Percentiles rank a stretch among this genome's conserved stretches.
Evolutionary conservation across 2,113 vertebrate genomes (phyloP).

Genomic region (Aptenodytes patagonicus): DNA sequence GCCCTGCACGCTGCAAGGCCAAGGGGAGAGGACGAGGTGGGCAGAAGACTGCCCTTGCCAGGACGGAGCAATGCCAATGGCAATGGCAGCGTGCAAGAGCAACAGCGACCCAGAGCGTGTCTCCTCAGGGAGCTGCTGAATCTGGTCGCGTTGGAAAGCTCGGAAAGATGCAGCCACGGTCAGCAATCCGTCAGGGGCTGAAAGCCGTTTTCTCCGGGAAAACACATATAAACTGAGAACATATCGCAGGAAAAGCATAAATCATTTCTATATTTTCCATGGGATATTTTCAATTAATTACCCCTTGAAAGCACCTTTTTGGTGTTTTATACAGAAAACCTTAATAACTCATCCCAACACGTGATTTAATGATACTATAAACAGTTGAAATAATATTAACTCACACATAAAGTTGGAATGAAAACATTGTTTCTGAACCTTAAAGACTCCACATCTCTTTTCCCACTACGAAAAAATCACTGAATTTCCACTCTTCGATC

Average conservation of each 20-base stretch:
- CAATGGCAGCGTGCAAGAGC: background rate
- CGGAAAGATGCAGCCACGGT: background rate
- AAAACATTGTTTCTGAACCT: background rate
- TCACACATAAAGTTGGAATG: background rate
- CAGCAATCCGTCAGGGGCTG: background rate
- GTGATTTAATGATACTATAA: background rate
- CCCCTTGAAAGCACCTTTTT: background rate
- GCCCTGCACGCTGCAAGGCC: background rate
- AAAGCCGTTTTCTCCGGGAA: background rate
- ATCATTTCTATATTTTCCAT: background rate
- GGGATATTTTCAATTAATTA: background rate
- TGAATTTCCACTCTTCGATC: background rate
- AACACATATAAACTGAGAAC: background rate
- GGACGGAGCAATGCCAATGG: background rate
- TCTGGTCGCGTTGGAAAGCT: fast-evolving
- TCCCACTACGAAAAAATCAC: background rate
- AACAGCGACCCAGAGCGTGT: fast-evolving
- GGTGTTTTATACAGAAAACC: background rate
- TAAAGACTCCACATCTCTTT: background rate
- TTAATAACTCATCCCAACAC: background rate
- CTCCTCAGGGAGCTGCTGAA: background rate
- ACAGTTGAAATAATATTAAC: background rate
- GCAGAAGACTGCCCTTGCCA: background rate
- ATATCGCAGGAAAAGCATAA: fast-evolving
- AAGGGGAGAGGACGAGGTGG: fast-evolving